Percentiles rank a stretch among this genome's conserved stretches.
phyloP scores from a whole-genome alignment of 2,888 invertebrate genomes.

The Escarpia spicata region DNA sequence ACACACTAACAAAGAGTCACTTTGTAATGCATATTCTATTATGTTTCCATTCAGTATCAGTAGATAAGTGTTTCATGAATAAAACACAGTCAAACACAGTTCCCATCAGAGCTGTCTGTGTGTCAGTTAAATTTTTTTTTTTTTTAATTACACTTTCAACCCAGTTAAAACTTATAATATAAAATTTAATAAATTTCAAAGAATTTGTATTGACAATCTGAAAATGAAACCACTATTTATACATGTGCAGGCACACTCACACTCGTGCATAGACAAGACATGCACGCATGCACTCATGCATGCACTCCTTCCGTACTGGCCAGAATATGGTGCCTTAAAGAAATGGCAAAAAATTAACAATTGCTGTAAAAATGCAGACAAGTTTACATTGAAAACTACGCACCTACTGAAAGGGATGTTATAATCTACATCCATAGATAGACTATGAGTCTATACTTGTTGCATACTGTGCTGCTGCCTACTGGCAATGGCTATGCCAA shows the following conservation, averaged over 20 bases:
- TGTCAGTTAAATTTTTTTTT: neutral
- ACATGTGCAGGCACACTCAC: neutral
- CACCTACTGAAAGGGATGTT: neutral
- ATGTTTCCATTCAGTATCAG: neutral
- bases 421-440: neutral
- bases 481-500: neutral
- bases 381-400: too few relatives aligned
- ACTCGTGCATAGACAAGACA: too few relatives aligned
- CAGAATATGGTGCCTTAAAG: too few relatives aligned
- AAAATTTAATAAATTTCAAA: neutral
- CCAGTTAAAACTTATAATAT: neutral
- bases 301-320: too few relatives aligned
- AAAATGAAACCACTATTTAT: neutral
- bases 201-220: neutral
- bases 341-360: too few relatives aligned
- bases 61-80: neutral
- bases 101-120: neutral
- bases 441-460: neutral
- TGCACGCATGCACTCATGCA: too few relatives aligned
- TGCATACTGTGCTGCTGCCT: neutral
- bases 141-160: neutral
- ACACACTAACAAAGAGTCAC: neutral
- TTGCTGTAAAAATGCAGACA: too few relatives aligned
- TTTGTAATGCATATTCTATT: neutral
- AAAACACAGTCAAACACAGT: neutral